Evolutionary conservation across 1,140 invertebrate genomes (phyloP), one percentile per base, ranked within the genome.

Genomic region (Philotrypesis tridentata): DNA sequence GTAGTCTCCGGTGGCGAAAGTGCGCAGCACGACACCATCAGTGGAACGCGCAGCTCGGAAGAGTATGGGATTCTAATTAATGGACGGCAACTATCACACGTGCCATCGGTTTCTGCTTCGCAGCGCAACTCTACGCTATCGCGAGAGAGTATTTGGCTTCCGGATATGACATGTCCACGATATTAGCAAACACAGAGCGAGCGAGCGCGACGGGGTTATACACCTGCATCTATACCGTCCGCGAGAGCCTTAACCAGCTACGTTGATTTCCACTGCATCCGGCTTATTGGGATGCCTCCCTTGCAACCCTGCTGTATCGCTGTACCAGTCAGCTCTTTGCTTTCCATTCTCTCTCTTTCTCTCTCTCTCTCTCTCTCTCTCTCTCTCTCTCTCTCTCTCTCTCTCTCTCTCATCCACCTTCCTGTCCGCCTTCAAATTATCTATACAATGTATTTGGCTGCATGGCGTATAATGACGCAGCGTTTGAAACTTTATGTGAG

Each of bases 81-180:
- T 82, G 73, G 67, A 82, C 17, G 0, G 67, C 63, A 27, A 70
- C 61, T 81, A 81, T 76, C 72, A 29, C 73, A 81, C 73, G 73
- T 81, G 55, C 25, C 61, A 80, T 80, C 79, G 71, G 71, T 67
- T 75, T 74, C 21, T 23, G 14, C 29, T 8, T 31, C 1, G 68
- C 33, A 71, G 27, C 31, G 31, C 21, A 12, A 60, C 29, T 6
- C 37, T n/a, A n/a, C n/a, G 27, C 29, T 40, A 73, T 65, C 73
- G 63, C 21, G 14, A 27, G 21, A 25, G 72, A 65, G 40, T 48
- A 7, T 81, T 81, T 68, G 72, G 48, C 43, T 68, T 33, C 60
- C 43, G 73, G 43, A 81, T 81, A 76, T 76, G 80, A 81, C 31
- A 76, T 76, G 80, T 68, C 48, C 80, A 43, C 43, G 63, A 81